Base-by-base conservation (phyloP, 2,797 vertebrate genomes). In the Sus cebifrons region DNA sequence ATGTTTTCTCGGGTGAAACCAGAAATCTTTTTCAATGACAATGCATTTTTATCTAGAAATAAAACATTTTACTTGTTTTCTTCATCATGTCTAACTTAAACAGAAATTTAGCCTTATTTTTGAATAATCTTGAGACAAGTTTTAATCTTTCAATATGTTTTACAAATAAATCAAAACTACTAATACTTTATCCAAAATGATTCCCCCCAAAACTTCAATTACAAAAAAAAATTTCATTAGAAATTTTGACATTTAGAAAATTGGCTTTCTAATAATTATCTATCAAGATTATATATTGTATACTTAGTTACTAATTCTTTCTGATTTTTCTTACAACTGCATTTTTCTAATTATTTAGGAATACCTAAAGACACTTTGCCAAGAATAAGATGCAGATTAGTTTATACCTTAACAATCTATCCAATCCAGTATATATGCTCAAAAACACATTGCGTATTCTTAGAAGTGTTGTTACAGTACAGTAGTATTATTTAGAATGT, bases 11-110 rank as follows among this genome's bases (percentile, higher is more conserved):
- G 71, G 5, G 29, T 67, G 5, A 44, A 84, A 89, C 23, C 60
- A 3, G 17, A 40, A 73, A 77, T 91, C 10, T 54, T 86, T 89
- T 91, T 70, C 54, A 91, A 54, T 77, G 36, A 70, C 23, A 79
- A 86, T 49, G 71, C 9, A 83, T 93, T 79, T 90, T 27, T n/a
- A 87, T 70, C 60, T 36, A 89, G 27, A 84, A 86, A 90, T 62
- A 60, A 81, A 29, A 23, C 6, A 89, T 77, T 92, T 75, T 70
- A 85, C 17, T 82, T 86, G 49, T 60, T 97, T 89, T 25, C 67
- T 91, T 94, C 32, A 83, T 91, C 14, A 73, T 62, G 92, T 90
- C 60, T 87, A 94, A 86, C 10, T 64, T 86, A 88, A 91, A 81
- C 3, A 74, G 56, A 89, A 93, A 88, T 86, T 73, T 73, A 79